phyloP scores from a whole-genome alignment of 2,113 vertebrate species.

The Dasyprocta punctata region DNA sequence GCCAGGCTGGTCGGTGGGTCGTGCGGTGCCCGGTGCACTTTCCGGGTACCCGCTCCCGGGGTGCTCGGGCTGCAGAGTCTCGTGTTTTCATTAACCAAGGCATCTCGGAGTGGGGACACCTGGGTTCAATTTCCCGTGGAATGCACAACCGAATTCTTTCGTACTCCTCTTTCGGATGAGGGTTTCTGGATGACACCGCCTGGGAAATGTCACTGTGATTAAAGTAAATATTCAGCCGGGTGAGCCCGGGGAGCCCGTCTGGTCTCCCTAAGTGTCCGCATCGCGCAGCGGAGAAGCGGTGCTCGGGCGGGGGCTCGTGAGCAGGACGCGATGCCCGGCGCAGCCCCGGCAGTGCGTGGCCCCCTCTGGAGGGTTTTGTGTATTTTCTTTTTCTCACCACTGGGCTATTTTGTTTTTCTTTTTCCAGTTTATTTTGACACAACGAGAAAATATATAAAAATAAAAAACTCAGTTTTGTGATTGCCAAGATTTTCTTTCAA shows the following conservation, averaged over 20 bases:
- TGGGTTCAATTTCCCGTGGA: conserved; percentile 74
- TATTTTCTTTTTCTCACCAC: conserved; percentile 73
- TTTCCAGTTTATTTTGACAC: conserved; percentile 74
- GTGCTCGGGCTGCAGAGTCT: not conserved
- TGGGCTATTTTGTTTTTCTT: conserved; percentile 59
- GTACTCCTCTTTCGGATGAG: conserved; percentile 54
- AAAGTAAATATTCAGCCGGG: conserved; percentile 71
- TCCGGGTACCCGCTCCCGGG: not conserved
- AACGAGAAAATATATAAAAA: conserved; percentile 72
- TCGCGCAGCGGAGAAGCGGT: conserved; percentile 60
- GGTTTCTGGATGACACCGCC: conserved; percentile 76
- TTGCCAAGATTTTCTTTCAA: conserved; percentile 68
- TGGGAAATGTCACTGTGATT: conserved; percentile 81
- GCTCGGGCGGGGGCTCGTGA: conserved; percentile 22
- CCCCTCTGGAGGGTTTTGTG: conserved; percentile 48
- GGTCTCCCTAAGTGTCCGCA: conserved; percentile 52
- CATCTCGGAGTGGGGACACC: conserved; percentile 62
- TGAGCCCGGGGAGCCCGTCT: conserved; percentile 58
- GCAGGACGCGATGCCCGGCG: not conserved
- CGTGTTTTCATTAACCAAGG: conserved; percentile 35
- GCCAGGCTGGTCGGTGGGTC: not conserved
- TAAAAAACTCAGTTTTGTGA: conserved; percentile 57
- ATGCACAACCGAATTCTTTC: conserved; percentile 58
- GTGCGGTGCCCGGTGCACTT: not conserved
- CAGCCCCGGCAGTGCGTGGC: conserved; percentile 61